Conservation (phyloP, 2,888 invertebrate species). For the Hylaea fasciaria region DNA sequence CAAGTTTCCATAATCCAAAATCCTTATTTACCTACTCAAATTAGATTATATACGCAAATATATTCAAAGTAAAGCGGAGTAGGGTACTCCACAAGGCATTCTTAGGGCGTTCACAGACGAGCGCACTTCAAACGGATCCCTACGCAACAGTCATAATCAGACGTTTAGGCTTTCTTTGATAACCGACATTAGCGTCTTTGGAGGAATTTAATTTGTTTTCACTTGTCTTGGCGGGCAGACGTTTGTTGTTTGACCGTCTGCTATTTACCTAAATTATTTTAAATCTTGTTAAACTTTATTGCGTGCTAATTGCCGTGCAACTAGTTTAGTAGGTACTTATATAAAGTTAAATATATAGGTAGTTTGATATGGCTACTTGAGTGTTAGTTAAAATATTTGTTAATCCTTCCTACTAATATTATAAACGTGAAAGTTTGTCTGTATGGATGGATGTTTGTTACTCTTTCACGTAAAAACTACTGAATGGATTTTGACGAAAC, state of each 20-base stretch:
- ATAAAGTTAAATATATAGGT: too few species aligned
- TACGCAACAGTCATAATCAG: constrained; percentile 72
- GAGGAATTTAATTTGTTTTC: constrained; percentile 80
- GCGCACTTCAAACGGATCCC: constrained; percentile 74
- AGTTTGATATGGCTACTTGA: too few species aligned
- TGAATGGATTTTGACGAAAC: too few species aligned
- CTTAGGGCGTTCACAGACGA: constrained; percentile 65
- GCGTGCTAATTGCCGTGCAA: too few species aligned
- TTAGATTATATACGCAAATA: constrained; percentile 42
- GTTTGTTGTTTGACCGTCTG: constrained; percentile 27
- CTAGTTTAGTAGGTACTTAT: too few species aligned
- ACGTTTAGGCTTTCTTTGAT: constrained; percentile 80
- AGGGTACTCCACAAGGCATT: constrained; percentile 71
- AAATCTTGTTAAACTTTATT: too few species aligned
- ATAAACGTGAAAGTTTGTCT: too few species aligned
- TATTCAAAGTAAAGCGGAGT: constrained; percentile 42
- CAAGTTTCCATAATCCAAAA: constrained; percentile 27
- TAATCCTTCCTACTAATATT: too few species aligned
- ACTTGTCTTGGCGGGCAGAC: constrained; percentile 53
- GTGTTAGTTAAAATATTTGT: too few species aligned
- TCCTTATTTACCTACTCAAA: constrained; percentile 40
- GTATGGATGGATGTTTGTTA: too few species aligned
- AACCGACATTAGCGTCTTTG: constrained; percentile 74
- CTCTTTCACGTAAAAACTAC: too few species aligned
- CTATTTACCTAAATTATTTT: constrained; percentile 1